phyloP scores from a whole-genome alignment of 2,888 invertebrate species.

The Torymus texanus region DNA sequence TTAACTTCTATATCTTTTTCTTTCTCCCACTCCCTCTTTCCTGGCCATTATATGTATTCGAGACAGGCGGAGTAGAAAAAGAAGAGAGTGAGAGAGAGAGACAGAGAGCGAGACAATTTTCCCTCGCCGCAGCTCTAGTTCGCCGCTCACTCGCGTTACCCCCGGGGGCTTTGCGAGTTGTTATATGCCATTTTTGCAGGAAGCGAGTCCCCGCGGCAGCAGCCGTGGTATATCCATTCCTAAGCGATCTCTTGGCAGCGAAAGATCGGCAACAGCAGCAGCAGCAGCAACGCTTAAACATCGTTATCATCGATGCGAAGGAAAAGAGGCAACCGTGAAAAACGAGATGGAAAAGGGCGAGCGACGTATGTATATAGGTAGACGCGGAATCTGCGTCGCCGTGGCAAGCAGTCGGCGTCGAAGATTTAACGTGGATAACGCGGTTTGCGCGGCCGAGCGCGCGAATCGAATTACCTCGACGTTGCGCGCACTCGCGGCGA shows the following conservation, averaged over 20 bases:
- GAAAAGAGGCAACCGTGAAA: neutral
- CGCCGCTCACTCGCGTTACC: neutral
- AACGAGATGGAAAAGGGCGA: neutral
- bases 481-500: constrained; percentile 44
- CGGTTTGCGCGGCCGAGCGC: constrained; percentile 42
- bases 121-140: neutral
- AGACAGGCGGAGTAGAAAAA: no score
- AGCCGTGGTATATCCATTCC: no score
- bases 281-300: no score
- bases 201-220: no score
- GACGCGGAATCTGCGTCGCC: constrained; percentile 17
- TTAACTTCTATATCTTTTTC: constrained; percentile 41
- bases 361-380: neutral
- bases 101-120: constrained; percentile 18
- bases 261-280: no score
- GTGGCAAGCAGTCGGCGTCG: neutral
- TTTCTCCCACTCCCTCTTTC: constrained; percentile 4
- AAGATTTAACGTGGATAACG: constrained; percentile 39
- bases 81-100: neutral
- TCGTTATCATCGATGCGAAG: neutral
- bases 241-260: no score
- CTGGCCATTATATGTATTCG: neutral
- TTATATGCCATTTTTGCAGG: constrained; percentile 18
- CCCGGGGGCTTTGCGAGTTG: no score
- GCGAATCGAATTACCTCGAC: constrained; percentile 45